Percentiles rank a stretch among this genome's conserved stretches.
Evolutionary conservation across 1,140 invertebrate species (phyloP).

Genomic region (Caenorhabditis tropicalis): DNA sequence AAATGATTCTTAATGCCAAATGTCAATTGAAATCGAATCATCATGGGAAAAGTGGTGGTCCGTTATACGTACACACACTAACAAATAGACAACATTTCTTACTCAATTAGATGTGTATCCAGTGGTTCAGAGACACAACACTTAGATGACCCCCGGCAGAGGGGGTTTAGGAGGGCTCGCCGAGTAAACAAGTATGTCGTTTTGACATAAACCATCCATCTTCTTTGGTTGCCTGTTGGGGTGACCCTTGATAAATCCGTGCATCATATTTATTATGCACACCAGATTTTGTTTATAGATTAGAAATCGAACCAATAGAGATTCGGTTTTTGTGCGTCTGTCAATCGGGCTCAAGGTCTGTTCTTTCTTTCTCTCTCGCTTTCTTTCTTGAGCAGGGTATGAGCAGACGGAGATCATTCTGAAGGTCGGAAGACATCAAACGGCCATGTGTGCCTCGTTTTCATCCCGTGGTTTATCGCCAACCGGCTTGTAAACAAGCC

Average conservation of each 20-base stretch:
- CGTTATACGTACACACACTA: slow-evolving; percentile 9
- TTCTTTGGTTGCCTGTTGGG: background rate
- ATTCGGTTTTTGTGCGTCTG: background rate
- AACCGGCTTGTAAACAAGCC: slow-evolving; percentile 25
- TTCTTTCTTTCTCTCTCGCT: too few relatives aligned
- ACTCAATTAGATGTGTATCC: slow-evolving; percentile 40
- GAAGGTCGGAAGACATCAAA: slow-evolving; percentile 38
- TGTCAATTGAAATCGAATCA: slow-evolving; percentile 42
- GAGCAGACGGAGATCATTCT: background rate
- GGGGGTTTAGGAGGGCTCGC: background rate
- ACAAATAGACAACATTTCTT: slow-evolving; percentile 32
- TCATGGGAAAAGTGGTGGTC: slow-evolving; percentile 20
- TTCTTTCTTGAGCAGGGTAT: background rate
- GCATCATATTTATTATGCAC: slow-evolving; percentile 41
- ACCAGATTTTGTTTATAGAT: slow-evolving; percentile 45
- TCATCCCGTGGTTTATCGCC: slow-evolving; percentile 24
- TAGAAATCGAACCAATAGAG: background rate
- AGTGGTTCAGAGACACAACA: slow-evolving; percentile 29
- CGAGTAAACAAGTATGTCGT: slow-evolving; percentile 36
- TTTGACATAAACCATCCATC: slow-evolving; percentile 42
- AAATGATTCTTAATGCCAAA: background rate
- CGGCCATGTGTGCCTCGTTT: slow-evolving; percentile 35
- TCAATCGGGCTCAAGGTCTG: slow-evolving; percentile 21
- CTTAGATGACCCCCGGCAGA: background rate
- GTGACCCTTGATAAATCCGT: slow-evolving; percentile 43